A percentile compares a stretch with the other conserved stretches of the same genome.
Conservation (phyloP, 2,888 invertebrate species). For the Lithosia quadra region DNA sequence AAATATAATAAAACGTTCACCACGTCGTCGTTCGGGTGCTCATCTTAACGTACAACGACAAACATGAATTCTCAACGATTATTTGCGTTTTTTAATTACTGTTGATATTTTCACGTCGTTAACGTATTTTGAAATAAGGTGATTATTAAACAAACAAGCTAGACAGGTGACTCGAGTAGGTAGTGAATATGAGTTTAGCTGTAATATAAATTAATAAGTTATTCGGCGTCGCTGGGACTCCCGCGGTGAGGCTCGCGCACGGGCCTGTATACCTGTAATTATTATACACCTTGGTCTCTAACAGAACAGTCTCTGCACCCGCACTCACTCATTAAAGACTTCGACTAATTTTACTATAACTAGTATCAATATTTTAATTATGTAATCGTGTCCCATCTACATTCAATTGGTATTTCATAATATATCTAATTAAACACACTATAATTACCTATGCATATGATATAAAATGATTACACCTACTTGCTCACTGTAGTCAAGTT, state of each 20-base stretch:
- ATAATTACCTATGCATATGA: slow-evolving; percentile 45
- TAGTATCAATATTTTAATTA: slow-evolving; percentile 51
- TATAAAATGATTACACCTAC: slow-evolving; percentile 32
- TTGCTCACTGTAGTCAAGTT: slow-evolving; percentile 15
- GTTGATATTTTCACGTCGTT: slow-evolving; percentile 84
- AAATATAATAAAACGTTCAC: slow-evolving; percentile 79
- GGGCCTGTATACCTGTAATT: slow-evolving; percentile 52
- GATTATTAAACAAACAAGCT: slow-evolving; percentile 81
- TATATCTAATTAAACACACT: slow-evolving; percentile 51
- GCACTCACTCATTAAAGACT: slow-evolving; percentile 50
- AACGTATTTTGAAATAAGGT: slow-evolving; percentile 75
- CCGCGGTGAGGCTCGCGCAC: slow-evolving; percentile 66
- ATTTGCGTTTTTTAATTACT: slow-evolving; percentile 81
- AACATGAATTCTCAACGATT: slow-evolving; percentile 72
- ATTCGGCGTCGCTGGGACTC: slow-evolving; percentile 71
- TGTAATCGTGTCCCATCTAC: slow-evolving; percentile 46
- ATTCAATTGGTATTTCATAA: slow-evolving; percentile 49
- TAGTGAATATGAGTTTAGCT: slow-evolving; percentile 75
- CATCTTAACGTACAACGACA: slow-evolving; percentile 75
- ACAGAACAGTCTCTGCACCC: slow-evolving; percentile 47
- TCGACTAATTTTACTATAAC: slow-evolving; percentile 47
- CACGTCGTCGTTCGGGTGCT: slow-evolving; percentile 52
- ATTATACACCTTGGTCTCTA: slow-evolving; percentile 53
- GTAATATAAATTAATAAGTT: slow-evolving; percentile 85
- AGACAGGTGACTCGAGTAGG: slow-evolving; percentile 81